These are phyloP conservation scores for Calcarius lapponicus DNA, from an alignment of 2,797 vertebrate genomes.

Conservation along the genomic window DNA sequence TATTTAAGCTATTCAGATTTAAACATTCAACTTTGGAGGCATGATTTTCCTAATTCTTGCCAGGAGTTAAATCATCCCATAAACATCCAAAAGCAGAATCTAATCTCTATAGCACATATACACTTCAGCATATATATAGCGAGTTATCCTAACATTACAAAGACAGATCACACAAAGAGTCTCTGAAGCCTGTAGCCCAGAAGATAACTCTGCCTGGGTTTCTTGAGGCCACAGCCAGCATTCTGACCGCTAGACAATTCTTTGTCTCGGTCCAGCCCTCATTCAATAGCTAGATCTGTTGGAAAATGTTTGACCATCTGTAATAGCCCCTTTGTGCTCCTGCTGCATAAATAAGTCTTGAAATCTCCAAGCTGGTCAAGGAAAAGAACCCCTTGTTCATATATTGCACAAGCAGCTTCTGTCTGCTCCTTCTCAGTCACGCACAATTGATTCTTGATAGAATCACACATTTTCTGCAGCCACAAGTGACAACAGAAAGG, in stretches of 20 bases:
- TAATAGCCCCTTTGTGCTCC: conserved; percentile 40
- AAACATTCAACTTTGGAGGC: background rate
- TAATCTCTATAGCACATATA: background rate
- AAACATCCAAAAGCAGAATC: background rate
- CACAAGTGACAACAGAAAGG: background rate
- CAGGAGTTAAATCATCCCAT: background rate
- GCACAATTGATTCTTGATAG: background rate
- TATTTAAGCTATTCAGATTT: background rate
- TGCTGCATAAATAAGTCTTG: conserved; percentile 44
- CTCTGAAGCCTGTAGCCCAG: background rate
- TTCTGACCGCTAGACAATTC: conserved; percentile 40
- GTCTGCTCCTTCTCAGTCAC: background rate
- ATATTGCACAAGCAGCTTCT: conserved; percentile 48
- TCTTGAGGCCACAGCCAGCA: conserved; percentile 24
- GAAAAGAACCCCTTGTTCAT: conserved; percentile 2
- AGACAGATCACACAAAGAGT: background rate
- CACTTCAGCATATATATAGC: background rate
- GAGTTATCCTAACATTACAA: background rate
- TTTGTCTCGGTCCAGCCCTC: conserved; percentile 14
- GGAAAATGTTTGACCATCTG: conserved; percentile 54
- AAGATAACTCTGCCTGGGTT: conserved; percentile 39
- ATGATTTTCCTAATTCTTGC: background rate
- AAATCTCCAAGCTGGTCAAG: conserved; percentile 42
- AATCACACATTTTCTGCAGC: background rate
- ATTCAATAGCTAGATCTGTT: conserved; percentile 35